Conservation (phyloP, 1,140 invertebrate genomes). For the Tribolium madens region DNA sequence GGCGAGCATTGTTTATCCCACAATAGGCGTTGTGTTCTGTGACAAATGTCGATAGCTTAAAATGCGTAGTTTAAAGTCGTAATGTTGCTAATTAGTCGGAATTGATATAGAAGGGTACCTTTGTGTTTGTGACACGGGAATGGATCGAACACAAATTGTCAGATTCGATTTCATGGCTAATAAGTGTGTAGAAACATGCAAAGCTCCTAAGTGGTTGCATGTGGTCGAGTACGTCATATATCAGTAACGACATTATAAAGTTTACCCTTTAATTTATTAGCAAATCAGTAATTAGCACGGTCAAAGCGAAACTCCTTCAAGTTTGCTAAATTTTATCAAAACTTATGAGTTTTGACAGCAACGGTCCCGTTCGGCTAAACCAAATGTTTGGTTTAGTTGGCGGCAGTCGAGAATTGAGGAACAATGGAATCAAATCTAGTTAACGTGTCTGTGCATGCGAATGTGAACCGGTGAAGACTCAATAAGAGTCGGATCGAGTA, state of each 20-base stretch:
- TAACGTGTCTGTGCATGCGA: conserved; percentile 40
- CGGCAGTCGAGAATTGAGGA: conserved; percentile 12
- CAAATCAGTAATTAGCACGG: conserved; percentile 19
- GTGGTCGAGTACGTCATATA: conserved; percentile 22
- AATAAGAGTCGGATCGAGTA: conserved; percentile 21
- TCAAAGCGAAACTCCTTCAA: conserved; percentile 35
- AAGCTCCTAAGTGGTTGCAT: conserved; percentile 11
- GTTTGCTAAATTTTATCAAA: conserved; percentile 29
- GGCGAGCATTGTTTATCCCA: not conserved
- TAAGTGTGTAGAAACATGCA: conserved; percentile 20
- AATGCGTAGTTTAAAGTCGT: conserved; percentile 4
- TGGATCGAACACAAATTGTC: conserved; percentile 25
- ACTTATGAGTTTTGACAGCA: conserved; percentile 4
- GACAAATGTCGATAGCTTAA: conserved; percentile 9
- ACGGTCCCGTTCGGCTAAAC: not conserved
- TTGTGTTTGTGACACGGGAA: conserved; percentile 7
- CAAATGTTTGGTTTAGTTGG: conserved; percentile 30
- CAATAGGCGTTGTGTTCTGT: conserved; percentile 1
- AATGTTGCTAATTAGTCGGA: conserved; percentile 17
- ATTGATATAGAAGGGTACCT: conserved; percentile 17
- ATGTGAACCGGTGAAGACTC: conserved; percentile 28
- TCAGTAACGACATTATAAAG: conserved; percentile 38
- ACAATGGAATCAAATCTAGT: conserved; percentile 43
- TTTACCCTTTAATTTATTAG: conserved; percentile 30
- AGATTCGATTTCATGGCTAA: conserved; percentile 32